Evolutionary conservation across 2,888 invertebrate genomes (phyloP).

Genomic region (Halictus ligatus): DNA sequence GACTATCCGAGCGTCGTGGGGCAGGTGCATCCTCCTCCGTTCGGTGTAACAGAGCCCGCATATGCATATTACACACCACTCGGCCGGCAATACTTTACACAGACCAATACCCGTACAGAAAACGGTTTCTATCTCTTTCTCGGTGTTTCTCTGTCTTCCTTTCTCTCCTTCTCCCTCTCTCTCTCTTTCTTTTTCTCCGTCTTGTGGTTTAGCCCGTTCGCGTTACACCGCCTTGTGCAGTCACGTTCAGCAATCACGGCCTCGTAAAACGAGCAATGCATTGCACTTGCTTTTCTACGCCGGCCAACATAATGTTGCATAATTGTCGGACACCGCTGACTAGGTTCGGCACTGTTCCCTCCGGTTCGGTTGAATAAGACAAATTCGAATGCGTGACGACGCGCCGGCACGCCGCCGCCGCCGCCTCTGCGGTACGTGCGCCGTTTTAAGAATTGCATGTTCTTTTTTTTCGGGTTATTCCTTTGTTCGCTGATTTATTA

Average conservation of each 20-base stretch:
- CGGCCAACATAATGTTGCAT: slow-evolving; percentile 58
- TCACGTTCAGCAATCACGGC: slow-evolving; percentile 66
- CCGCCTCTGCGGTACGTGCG: neutral
- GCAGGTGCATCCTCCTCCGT: slow-evolving; percentile 72
- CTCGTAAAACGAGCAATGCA: slow-evolving; percentile 69
- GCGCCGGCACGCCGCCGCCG: neutral
- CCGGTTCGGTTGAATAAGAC: neutral
- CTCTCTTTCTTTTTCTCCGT: neutral
- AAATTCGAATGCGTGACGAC: neutral
- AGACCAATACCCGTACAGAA: slow-evolving; percentile 26
- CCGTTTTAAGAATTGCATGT: neutral
- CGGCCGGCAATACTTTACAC: slow-evolving; percentile 43
- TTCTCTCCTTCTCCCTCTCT: neutral
- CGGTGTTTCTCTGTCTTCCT: neutral
- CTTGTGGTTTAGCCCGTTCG: slow-evolving; percentile 28
- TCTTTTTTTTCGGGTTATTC: neutral
- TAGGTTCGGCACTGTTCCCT: slow-evolving; percentile 6
- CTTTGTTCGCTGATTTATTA: neutral
- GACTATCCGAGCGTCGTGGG: slow-evolving; percentile 53
- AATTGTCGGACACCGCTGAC: slow-evolving; percentile 59
- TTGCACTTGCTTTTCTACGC: slow-evolving; percentile 59
- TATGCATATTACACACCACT: slow-evolving; percentile 57
- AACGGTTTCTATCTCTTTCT: neutral
- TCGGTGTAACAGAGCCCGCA: slow-evolving; percentile 42
- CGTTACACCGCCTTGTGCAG: slow-evolving; percentile 59